phyloP scores from a whole-genome alignment of 2,113 vertebrate species.

The Lepus europaeus region DNA sequence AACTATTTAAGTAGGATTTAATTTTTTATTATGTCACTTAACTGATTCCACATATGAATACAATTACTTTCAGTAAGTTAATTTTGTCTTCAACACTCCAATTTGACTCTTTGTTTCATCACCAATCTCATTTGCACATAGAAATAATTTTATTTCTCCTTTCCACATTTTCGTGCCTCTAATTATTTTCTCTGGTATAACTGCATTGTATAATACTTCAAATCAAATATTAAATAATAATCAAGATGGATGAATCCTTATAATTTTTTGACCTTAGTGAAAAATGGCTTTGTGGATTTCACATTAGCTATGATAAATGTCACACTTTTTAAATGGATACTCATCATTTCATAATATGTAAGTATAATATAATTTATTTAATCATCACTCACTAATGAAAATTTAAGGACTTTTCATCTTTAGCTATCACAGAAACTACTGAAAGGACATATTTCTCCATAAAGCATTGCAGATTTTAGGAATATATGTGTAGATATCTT shows the following conservation, averaged over 20 bases:
- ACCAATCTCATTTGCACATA: not conserved
- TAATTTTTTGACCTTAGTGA: not conserved
- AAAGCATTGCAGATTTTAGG: not conserved
- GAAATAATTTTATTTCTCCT: not conserved
- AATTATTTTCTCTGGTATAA: not conserved
- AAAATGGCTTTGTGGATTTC: not conserved
- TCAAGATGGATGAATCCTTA: not conserved
- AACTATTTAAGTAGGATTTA: not conserved
- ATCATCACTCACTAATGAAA: not conserved
- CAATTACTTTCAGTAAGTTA: not conserved
- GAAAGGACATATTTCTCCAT: not conserved
- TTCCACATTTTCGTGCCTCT: not conserved
- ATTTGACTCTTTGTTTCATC: not conserved
- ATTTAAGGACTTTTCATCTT: not conserved
- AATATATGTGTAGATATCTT: not conserved
- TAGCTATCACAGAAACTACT: not conserved
- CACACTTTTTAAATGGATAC: not conserved
- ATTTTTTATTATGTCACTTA: not conserved
- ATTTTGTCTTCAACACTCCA: not conserved
- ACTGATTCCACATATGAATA: not conserved
- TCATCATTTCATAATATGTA: not conserved
- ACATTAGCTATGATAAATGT: not conserved
- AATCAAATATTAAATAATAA: constrained; percentile 17
- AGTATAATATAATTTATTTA: not conserved
- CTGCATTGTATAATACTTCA: not conserved